Evolutionary conservation across 2,888 invertebrate species (phyloP).

Genomic region (Spodoptera littoralis): DNA sequence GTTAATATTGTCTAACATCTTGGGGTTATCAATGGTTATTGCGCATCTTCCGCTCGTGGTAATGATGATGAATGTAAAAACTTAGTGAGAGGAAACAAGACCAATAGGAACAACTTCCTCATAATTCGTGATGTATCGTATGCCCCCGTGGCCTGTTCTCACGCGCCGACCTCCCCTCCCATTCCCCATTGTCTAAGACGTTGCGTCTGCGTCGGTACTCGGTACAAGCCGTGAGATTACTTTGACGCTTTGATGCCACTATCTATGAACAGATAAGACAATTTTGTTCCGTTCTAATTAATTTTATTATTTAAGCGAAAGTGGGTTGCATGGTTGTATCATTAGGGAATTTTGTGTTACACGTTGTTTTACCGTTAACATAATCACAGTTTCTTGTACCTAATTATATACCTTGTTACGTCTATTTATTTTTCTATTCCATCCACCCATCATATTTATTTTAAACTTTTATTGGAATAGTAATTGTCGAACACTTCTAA

Average conservation of each 20-base stretch:
- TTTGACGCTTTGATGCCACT: conserved; percentile 54
- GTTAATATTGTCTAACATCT: conserved; percentile 2
- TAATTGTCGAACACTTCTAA: no score
- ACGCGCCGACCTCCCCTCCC: conserved; percentile 55
- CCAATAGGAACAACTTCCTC: conserved; percentile 59
- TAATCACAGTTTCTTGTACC: conserved; percentile 20
- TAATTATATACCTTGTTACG: conserved; percentile 13
- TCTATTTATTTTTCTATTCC: conserved; percentile 9
- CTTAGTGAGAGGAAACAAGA: conserved; percentile 38
- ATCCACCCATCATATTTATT: conserved; percentile 1
- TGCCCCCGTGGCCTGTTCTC: conserved; percentile 73
- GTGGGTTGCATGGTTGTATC: conserved; percentile 51
- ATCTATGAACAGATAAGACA: conserved; percentile 55
- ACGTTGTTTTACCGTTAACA: conserved; percentile 40
- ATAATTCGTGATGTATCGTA: conserved; percentile 59
- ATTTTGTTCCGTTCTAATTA: conserved; percentile 64
- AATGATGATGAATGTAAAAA: conserved; percentile 42
- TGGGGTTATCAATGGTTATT: background rate
- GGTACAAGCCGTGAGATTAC: conserved; percentile 58
- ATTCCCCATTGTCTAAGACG: conserved; percentile 58
- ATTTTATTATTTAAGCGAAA: conserved; percentile 59
- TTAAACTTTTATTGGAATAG: no score
- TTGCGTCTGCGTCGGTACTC: conserved; percentile 52
- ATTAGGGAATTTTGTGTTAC: conserved; percentile 37
- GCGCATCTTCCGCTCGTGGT: conserved; percentile 25